Conservation (phyloP, 2,113 vertebrate species). For the Psilopogon haemacephalus region DNA sequence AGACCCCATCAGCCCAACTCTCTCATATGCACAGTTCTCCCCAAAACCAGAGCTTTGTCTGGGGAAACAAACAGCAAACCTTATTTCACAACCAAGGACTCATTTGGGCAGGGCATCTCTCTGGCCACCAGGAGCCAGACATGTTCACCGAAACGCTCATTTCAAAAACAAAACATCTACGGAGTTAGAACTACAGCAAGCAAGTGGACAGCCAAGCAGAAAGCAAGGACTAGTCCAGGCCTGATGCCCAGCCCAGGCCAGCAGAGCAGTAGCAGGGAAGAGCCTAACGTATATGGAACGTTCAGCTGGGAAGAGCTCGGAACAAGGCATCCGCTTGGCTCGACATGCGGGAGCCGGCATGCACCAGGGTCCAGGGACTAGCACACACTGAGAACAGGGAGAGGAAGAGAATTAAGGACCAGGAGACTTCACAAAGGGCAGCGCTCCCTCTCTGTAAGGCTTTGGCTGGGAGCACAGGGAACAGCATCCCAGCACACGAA, state of each 20-base stretch:
- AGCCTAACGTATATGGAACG: neutral
- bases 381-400: conserved; percentile 18
- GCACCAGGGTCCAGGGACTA: conserved; percentile 23
- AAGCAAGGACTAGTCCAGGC: conserved; percentile 14
- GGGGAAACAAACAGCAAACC: neutral
- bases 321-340: neutral
- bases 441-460: conserved; percentile 63
- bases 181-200: conserved; percentile 56
- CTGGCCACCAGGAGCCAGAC: conserved; percentile 1
- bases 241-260: conserved; percentile 19
- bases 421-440: conserved; percentile 28
- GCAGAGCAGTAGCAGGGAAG: conserved; percentile 24
- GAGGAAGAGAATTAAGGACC: neutral
- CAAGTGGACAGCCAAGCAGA: conserved; percentile 39
- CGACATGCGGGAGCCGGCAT: conserved; percentile 50
- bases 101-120: neutral
- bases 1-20: neutral
- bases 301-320: neutral
- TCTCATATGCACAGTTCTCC: neutral
- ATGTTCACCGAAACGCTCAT: neutral
- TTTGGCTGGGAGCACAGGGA: neutral
- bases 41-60: neutral
- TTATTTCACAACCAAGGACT: neutral
- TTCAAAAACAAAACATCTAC: conserved; percentile 17
- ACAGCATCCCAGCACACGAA: neutral